Evolutionary conservation across 2,888 invertebrate genomes (phyloP).

Genomic region (Andrena bicolor): DNA sequence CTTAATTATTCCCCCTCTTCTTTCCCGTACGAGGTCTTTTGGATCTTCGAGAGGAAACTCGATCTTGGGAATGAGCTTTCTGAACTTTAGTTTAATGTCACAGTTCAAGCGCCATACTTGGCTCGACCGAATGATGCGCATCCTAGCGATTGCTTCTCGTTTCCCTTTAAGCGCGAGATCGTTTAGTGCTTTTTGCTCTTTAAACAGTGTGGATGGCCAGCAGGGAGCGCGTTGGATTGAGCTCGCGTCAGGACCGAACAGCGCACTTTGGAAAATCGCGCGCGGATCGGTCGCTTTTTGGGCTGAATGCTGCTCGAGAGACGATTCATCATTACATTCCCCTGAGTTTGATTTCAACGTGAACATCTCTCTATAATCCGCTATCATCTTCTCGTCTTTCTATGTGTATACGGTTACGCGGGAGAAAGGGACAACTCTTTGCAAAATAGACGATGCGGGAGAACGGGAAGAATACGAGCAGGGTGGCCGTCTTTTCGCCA

Average conservation of each 20-base stretch:
- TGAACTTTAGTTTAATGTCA: too few species aligned
- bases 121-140: too few species aligned
- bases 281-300: conserved; percentile 41
- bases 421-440: conserved; percentile 49
- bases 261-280: conserved; percentile 46
- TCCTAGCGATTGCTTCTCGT: too few species aligned
- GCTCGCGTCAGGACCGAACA: conserved; percentile 37
- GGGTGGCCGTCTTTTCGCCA: conserved; percentile 28
- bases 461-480: conserved; percentile 50
- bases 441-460: conserved; percentile 64
- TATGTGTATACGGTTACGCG: conserved; percentile 36
- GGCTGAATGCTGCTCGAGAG: conserved; percentile 54
- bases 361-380: conserved; percentile 52
- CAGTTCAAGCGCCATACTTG: too few species aligned
- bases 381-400: conserved; percentile 14
- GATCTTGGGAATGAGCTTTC: too few species aligned
- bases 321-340: conserved; percentile 69
- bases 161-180: background rate
- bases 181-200: background rate
- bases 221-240: conserved; percentile 34
- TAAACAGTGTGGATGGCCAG: background rate
- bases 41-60: too few species aligned
- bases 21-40: too few species aligned
- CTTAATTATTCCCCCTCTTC: too few species aligned
- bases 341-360: conserved; percentile 71